Evolutionary conservation across 2,797 vertebrate species (phyloP).

Genomic region (Coracias cyanogaster): DNA sequence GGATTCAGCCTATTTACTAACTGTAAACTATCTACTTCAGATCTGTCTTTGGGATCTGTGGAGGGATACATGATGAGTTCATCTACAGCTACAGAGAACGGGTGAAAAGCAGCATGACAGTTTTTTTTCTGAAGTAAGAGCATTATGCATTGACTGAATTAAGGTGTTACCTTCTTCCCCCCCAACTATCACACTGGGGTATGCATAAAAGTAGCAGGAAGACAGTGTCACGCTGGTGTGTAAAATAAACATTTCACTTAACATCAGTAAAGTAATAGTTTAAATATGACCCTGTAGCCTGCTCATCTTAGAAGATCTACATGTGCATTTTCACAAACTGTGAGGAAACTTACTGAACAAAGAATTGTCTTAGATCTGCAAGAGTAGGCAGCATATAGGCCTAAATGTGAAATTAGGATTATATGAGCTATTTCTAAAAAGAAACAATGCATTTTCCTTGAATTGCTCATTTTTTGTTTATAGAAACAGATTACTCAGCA

Average conservation of each 20-base stretch:
- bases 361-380: background rate
- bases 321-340: background rate
- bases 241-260: background rate
- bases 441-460: constrained; percentile 10
- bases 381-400: background rate
- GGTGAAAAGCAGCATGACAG: background rate
- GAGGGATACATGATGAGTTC: background rate
- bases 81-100: background rate
- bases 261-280: background rate
- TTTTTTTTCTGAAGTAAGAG: background rate
- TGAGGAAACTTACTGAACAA: background rate
- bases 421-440: background rate
- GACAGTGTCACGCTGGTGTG: background rate
- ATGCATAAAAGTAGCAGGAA: background rate
- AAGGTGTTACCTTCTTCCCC: background rate
- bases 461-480: background rate
- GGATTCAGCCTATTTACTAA: background rate
- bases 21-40: background rate
- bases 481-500: constrained; percentile 36
- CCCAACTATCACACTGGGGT: background rate
- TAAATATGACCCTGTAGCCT: background rate
- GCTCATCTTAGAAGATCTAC: background rate
- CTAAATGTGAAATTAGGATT: constrained; percentile 22
- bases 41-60: background rate
- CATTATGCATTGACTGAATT: background rate